Percentiles rank a stretch among this genome's conserved stretches.
Evolutionary conservation across 2,113 vertebrate species (phyloP).

Genomic region (Phylloscopus whistleri): DNA sequence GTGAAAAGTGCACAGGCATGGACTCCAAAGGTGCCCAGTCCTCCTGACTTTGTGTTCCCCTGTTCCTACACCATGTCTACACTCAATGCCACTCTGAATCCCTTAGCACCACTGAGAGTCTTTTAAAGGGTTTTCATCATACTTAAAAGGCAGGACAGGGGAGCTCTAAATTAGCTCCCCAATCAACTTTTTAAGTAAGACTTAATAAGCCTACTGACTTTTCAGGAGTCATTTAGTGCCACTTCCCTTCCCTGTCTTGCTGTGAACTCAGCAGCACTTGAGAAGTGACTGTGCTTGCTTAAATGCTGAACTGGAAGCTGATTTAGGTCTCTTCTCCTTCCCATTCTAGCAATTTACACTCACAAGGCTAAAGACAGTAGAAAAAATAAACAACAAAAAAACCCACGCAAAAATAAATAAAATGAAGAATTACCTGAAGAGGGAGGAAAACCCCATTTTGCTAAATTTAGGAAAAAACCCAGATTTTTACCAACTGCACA

Average conservation of each 20-base stretch:
- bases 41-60: slow-evolving; percentile 4
- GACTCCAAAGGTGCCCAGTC: not conserved
- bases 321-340: slow-evolving; percentile 45
- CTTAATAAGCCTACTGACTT: slow-evolving; percentile 64
- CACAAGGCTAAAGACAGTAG: not conserved
- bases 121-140: slow-evolving; percentile 57
- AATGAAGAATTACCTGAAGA: not conserved
- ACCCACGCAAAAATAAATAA: not conserved
- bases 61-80: not conserved
- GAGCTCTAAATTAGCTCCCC: slow-evolving; percentile 61
- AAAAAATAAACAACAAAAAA: not conserved
- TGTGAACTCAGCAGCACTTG: slow-evolving; percentile 64
- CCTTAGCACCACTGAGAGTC: slow-evolving; percentile 19
- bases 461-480: not conserved
- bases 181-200: slow-evolving; percentile 66
- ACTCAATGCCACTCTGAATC: slow-evolving; percentile 40
- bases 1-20: not conserved
- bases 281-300: slow-evolving; percentile 48
- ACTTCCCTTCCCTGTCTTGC: slow-evolving; percentile 67
- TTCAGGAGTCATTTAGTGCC: slow-evolving; percentile 54
- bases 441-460: not conserved
- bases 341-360: not conserved
- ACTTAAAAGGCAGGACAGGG: slow-evolving; percentile 54
- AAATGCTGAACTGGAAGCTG: slow-evolving; percentile 56
- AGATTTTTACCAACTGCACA: not conserved